These are phyloP conservation scores for Apolygus lucorum DNA, from an alignment of 1,140 invertebrate genomes.

Conservation along the genomic window DNA sequence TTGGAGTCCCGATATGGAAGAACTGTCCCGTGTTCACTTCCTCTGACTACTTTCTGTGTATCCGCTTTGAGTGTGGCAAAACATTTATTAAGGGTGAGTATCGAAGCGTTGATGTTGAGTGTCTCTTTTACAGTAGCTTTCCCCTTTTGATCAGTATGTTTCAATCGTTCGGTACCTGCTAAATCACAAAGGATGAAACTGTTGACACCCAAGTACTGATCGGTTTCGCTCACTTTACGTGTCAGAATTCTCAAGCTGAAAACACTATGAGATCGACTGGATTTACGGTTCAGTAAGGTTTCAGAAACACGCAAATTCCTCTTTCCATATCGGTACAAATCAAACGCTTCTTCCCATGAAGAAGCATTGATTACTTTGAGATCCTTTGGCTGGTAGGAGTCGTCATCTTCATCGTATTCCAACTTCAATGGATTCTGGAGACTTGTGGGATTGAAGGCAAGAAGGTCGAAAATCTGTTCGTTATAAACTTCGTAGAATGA, in stretches of 20 bases:
- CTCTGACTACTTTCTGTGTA: not conserved
- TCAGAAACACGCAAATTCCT: not conserved
- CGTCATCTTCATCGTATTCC: not conserved
- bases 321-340: not conserved
- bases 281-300: not conserved
- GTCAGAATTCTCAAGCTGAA: not conserved
- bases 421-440: not conserved
- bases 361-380: not conserved
- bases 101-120: not conserved
- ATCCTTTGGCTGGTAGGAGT: not conserved
- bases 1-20: not conserved
- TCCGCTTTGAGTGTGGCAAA: not conserved
- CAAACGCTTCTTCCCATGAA: not conserved
- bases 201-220: not conserved
- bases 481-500: not conserved
- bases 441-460: not conserved
- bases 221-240: not conserved
- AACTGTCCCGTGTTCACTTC: not conserved
- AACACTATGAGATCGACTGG: not conserved
- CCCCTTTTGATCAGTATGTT: not conserved
- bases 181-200: not conserved
- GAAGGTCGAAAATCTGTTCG: not conserved
- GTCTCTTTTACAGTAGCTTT: not conserved
- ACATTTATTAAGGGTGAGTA: constrained; percentile 1
- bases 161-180: not conserved